These are phyloP conservation scores for Heliconius erato DNA, from an alignment of 2,888 invertebrate species.

Conservation along the genomic window DNA sequence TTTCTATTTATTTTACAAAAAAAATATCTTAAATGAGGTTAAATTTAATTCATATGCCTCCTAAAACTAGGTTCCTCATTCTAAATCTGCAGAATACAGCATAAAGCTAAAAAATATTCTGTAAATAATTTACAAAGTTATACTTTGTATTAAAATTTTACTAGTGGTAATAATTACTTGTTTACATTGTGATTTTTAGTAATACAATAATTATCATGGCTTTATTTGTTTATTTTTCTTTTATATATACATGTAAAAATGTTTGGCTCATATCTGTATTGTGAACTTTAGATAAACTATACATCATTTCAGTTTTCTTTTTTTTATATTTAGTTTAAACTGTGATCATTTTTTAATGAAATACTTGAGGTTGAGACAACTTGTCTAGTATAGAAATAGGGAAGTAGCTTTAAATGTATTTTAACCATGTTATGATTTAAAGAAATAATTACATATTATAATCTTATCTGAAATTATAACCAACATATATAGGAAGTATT, in stretches of 20 bases:
- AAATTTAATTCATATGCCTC: background rate
- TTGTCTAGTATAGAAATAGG: background rate
- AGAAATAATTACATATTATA: background rate
- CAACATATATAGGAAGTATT: slow-evolving; percentile 25
- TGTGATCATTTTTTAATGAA: background rate
- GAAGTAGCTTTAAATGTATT: background rate
- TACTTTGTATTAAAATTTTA: background rate
- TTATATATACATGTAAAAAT: background rate
- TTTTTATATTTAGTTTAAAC: background rate
- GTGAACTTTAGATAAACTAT: background rate
- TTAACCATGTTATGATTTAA: background rate
- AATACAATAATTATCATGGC: background rate
- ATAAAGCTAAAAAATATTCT: background rate
- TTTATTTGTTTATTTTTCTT: slow-evolving; percentile 1
- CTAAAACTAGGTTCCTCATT: background rate
- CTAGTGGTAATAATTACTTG: background rate
- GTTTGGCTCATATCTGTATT: background rate
- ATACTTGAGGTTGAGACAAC: background rate
- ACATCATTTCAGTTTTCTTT: background rate
- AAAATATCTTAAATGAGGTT: background rate
- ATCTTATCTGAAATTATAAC: slow-evolving; percentile 33
- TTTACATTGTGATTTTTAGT: background rate
- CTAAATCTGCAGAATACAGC: background rate
- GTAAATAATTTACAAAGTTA: background rate
- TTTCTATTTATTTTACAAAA: background rate